Evolutionary conservation across 2,113 vertebrate species (phyloP), one percentile per base, ranked within the genome.

Genomic region (Muscicapa adusta): DNA sequence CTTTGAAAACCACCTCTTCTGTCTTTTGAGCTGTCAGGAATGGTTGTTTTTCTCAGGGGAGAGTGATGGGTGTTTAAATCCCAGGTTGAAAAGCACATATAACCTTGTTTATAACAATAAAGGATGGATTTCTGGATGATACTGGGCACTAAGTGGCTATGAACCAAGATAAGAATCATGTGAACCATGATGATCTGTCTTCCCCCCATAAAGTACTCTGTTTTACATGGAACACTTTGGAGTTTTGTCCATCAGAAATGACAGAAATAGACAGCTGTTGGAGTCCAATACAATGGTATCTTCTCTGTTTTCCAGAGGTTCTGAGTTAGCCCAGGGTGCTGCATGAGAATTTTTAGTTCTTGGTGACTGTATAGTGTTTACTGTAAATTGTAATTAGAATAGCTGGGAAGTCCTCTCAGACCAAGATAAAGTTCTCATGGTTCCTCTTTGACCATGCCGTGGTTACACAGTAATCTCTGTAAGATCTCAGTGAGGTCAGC

Each of bases 201-300:
- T 77, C 5, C 12, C 36, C 18, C 28, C 9, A 2, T 26, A 5
- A 7, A 57, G 51, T 23, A 33, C 43, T 48, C 9, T 0, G 0
- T 62, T 77, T 70, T 28, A 38, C 14, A 8, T 12, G 26, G 73
- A 34, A 5, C 20, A 4, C 5, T 38, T 48, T 24, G 57, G 38
- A 71, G 31, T 33, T 68, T 28, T 56, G 29, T 40, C 67, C 6
- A 4, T 47, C 18, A 75, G 62, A 70, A 83, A 22, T 20, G 25
- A 12, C 47, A 71, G n/a, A 36, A 68, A 8, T 29, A 24, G 50
- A 9, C 18, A 71, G 31, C 28, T 47, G 14, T 50, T 2, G 1
- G 54, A 66, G 48, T 10, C 18, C 10, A 33, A 1, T 34, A 33
- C 40, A 36, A 4, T 17, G 45, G 7, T 14, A 68, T 6, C 2